Evolutionary conservation across 2,113 vertebrate species (phyloP), one percentile per base, ranked within the genome.

Genomic region (Bothrops jararaca): DNA sequence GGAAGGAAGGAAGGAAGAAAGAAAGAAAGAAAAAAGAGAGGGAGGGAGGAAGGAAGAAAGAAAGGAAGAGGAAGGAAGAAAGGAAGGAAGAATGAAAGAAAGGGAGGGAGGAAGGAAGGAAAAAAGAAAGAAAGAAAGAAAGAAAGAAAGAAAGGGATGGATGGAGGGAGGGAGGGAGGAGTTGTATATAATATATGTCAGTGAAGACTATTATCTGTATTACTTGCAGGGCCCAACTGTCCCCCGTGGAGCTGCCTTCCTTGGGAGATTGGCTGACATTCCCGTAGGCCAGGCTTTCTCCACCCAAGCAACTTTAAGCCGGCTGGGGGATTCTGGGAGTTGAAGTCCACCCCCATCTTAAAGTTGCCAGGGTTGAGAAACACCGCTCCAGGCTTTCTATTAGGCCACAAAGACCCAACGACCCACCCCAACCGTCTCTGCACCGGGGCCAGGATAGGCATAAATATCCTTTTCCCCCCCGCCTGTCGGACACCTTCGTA

Each of bases 31-130:
- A 48, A 4, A 5, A 1, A 8, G 1, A 8, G 1, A 5, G 3
- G 4, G 0, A 45, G 4, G 4, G 1, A 5, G 45, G 0, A 45
- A 45, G 0, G 45, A 5, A 5, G 4, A 5, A 5, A 45, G 45
- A 0, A 5, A 6, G 4, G 0, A 5, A 0, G 4, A 0, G 3
- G 2, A 3, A 2, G 2, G 3, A 2, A 2, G 45, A 4, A 42
- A 3, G 42, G 42, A 42, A 3, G 42, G 45, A 45, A n/a, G n/a
- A n/a, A n/a, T n/a, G n/a, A n/a, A n/a, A n/a, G n/a, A n/a, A n/a
- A n/a, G 42, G 42, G 42, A 42, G 42, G 42, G 42, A 42, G 42
- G 42, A 3, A 3, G 42, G 42, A 42, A 42, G 42, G 42, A 42
- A 42, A 11, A 11, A 53, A 53, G 10, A 11, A 53, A 53, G 10